Percentiles rank a stretch among this genome's conserved stretches.
phyloP scores from a whole-genome alignment of 2,113 vertebrate species.

The Ophthalmolycus amberensis region DNA sequence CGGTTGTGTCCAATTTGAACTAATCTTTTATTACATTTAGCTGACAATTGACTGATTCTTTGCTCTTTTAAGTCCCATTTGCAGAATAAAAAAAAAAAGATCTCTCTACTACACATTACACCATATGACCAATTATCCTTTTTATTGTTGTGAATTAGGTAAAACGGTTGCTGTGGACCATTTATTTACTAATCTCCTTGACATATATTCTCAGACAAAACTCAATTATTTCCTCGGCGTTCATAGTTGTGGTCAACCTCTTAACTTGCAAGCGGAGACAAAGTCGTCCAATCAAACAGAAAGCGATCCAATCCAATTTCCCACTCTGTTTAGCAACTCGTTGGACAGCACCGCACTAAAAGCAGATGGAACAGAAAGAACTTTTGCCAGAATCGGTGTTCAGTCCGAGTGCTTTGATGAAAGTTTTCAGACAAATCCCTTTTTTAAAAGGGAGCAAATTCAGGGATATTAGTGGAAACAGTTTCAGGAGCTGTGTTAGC shows the following conservation, averaged over 20 bases:
- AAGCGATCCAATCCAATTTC: slow-evolving; percentile 25
- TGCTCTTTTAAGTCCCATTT: slow-evolving; percentile 10
- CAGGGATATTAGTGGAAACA: background rate
- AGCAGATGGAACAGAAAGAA: slow-evolving; percentile 17
- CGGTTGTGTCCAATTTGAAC: slow-evolving; percentile 3
- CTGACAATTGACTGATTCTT: slow-evolving; percentile 19
- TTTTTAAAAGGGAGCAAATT: background rate
- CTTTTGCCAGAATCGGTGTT: background rate
- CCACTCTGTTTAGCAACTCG: slow-evolving; percentile 3
- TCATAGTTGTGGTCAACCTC: background rate
- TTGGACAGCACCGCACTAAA: slow-evolving; percentile 6
- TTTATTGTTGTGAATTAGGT: background rate
- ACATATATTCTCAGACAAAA: background rate
- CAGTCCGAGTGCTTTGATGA: background rate
- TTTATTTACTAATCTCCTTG: background rate
- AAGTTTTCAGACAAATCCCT: background rate
- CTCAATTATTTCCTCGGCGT: background rate
- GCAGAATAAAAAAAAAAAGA: background rate
- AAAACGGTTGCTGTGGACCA: background rate
- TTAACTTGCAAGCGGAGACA: slow-evolving; percentile 4
- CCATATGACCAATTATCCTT: background rate
- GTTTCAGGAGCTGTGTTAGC: background rate
- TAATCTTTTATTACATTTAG: slow-evolving; percentile 20
- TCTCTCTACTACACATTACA: background rate
- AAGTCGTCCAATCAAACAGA: slow-evolving; percentile 12